Evolutionary conservation across 2,888 invertebrate species (phyloP), one percentile per base, ranked within the genome.

Genomic region (Cantharis lateralis): DNA sequence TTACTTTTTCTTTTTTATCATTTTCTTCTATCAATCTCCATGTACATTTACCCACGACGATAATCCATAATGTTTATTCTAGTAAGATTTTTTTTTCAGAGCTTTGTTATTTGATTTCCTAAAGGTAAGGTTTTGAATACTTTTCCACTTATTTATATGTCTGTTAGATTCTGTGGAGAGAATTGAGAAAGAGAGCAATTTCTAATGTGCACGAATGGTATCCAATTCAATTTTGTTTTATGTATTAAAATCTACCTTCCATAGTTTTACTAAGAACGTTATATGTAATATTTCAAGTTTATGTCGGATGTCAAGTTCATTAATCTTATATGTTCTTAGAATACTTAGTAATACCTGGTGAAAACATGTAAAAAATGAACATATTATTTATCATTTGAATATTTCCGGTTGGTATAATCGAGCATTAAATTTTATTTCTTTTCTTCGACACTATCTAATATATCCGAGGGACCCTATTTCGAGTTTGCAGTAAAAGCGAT

Each of bases 401-500:
- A 48, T 48, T 48, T 48, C 48, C 48, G 48, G 48, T 48, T n/a
- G 48, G 71, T 74, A 76, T 78, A 78, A 78, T 78, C 76, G 79
- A 74, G 70, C 77, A 79, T 79, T 77, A 79, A 79, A 77, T 75
- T 76, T 79, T 79, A 79, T 77, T 79, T 71, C 74, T 74, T 71
- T 78, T 76, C 73, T 79, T 79, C 76, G 73, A 76, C 78, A 73
- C 75, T 78, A 78, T 78, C 75, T 73, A 72, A 75, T 75, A 75
- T 73, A 72, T 72, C 78, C 75, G 70, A 62, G 78, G 68, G 72
- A 72, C 70, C 64, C 72, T 63, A 72, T 77, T 72, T 64, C 68
- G 61, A 72, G 75, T 77, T 77, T 75, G 78, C 77, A 78, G 78
- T 79, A 79, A 79, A 79, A 79, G 78, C 74, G 75, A 78, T 79